Conservation (phyloP, 2,797 vertebrate species). For the Phoebastria nigripes region DNA sequence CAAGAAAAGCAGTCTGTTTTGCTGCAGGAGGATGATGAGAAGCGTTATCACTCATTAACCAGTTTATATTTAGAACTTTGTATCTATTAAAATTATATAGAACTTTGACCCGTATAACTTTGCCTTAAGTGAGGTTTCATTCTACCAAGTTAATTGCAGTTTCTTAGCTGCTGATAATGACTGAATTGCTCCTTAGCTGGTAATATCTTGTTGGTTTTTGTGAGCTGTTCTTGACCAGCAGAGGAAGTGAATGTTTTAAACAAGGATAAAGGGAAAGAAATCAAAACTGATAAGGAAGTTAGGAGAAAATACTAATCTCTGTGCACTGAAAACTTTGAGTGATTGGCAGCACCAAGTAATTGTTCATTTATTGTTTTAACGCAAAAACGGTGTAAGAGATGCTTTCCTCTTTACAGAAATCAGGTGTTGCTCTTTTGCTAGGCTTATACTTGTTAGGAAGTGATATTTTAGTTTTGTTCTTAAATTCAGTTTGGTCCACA, state of each 20-base stretch:
- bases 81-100: neutral
- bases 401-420: neutral
- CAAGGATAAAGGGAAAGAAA: neutral
- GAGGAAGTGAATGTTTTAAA: slow-evolving; percentile 16
- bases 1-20: neutral
- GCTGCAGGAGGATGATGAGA: neutral
- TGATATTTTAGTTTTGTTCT: neutral
- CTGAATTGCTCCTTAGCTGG: neutral
- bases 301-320: neutral
- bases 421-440: neutral
- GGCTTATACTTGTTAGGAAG: neutral
- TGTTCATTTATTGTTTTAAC: neutral
- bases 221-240: neutral
- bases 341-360: neutral
- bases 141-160: neutral
- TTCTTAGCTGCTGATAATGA: slow-evolving; percentile 8
- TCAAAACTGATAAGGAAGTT: neutral
- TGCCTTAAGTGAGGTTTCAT: neutral
- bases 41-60: neutral
- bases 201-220: neutral
- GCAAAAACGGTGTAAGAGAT: neutral
- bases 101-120: slow-evolving; percentile 18
- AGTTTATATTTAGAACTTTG: slow-evolving; percentile 22
- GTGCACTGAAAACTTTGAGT: neutral
- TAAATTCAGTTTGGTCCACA: neutral